These are phyloP conservation scores for Saccopteryx bilineata DNA, from an alignment of 2,113 vertebrate species.

Conservation along the genomic window DNA sequence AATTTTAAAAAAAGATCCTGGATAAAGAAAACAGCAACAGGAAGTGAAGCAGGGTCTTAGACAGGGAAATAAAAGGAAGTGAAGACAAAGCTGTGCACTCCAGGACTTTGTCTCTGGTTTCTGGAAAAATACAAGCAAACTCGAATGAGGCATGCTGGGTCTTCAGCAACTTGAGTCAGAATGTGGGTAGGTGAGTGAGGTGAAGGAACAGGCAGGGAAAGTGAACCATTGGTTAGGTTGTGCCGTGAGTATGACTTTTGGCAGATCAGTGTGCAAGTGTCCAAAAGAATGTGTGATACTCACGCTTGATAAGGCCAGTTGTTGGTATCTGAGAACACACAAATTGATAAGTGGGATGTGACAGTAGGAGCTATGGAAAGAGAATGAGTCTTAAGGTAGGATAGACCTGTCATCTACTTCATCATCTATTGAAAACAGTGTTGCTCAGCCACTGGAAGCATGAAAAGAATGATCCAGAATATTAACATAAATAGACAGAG, in stretches of 20 bases:
- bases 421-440: neutral
- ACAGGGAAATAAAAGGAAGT: neutral
- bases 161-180: constrained; percentile 1
- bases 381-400: constrained; percentile 1
- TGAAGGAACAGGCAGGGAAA: neutral
- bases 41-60: neutral
- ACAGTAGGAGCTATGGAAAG: neutral
- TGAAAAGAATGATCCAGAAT: constrained; percentile 16
- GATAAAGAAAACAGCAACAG: neutral
- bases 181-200: neutral
- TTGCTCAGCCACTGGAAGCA: neutral
- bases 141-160: neutral
- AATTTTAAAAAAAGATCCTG: neutral
- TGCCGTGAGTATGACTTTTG: neutral
- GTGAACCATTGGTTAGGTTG: neutral
- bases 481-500: neutral
- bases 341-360: neutral
- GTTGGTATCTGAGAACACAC: neutral
- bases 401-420: neutral
- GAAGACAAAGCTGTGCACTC: constrained; percentile 4
- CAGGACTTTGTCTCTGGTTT: constrained; percentile 15
- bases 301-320: neutral
- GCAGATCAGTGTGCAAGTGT: neutral
- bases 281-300: neutral
- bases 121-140: constrained; percentile 11